Evolutionary conservation across 2,113 vertebrate genomes (phyloP).

Genomic region (Tragulus kanchil): DNA sequence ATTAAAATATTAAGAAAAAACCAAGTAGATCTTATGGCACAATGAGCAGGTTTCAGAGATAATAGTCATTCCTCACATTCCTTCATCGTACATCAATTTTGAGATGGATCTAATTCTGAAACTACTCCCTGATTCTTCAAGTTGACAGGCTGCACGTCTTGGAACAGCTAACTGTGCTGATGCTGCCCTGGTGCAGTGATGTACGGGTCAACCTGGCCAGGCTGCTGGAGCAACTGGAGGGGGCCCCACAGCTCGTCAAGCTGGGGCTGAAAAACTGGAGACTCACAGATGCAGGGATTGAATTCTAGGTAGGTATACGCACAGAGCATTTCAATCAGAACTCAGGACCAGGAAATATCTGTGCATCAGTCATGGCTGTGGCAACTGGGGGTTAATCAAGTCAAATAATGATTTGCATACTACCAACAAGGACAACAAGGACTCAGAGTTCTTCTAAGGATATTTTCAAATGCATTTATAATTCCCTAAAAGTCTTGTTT

Average conservation of each 20-base stretch:
- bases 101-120: not conserved
- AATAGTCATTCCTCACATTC: not conserved
- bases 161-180: constrained; percentile 64
- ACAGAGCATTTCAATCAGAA: not conserved
- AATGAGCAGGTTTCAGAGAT: not conserved
- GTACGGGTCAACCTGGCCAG: constrained; percentile 35
- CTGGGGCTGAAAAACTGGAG: constrained; percentile 81
- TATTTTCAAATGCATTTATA: not conserved
- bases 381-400: not conserved
- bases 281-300: constrained; percentile 75
- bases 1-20: not conserved
- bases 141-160: constrained; percentile 71
- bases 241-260: constrained; percentile 60
- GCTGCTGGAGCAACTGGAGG: constrained; percentile 66
- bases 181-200: constrained; percentile 74
- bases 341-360: not conserved
- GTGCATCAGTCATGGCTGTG: not conserved
- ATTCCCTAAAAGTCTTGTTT: constrained; percentile 34
- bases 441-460: not conserved
- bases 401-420: not conserved
- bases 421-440: constrained; percentile 5
- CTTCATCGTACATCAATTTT: not conserved
- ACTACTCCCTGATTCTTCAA: constrained; percentile 63
- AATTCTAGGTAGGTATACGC: constrained; percentile 75
- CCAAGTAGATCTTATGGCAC: not conserved